A percentile compares a stretch with the other conserved stretches of the same genome.
These are phyloP conservation scores for Spilosoma lubricipeda DNA, from an alignment of 2,888 invertebrate genomes.

Conservation along the genomic window DNA sequence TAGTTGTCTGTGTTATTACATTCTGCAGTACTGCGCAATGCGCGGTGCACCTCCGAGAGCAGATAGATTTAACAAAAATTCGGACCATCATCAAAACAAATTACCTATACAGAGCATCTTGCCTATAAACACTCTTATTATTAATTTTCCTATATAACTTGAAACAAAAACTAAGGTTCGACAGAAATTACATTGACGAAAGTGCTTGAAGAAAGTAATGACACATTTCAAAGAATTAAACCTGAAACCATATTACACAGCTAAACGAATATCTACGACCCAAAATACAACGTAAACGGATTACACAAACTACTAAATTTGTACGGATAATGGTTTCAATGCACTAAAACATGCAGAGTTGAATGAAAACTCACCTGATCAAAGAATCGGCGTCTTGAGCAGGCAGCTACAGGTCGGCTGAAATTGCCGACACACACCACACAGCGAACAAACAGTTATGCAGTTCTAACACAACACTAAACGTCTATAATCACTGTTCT, in stretches of 20 bases:
- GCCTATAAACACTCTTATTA: background rate
- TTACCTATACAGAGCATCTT: background rate
- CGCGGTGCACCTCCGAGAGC: background rate
- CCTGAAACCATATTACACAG: background rate
- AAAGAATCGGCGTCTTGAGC: conserved; percentile 47
- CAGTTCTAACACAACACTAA: conserved; percentile 66
- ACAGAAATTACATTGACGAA: background rate
- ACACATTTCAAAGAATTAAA: background rate
- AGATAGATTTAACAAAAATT: background rate
- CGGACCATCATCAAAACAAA: background rate
- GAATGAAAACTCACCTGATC: conserved; percentile 55
- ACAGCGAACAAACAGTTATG: conserved; percentile 44
- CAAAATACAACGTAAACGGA: conserved; percentile 5
- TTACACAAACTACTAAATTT: conserved; percentile 1
- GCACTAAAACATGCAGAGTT: conserved; percentile 31
- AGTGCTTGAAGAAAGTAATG: background rate
- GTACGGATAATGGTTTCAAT: conserved; percentile 3
- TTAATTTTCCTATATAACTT: background rate
- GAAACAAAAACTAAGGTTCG: background rate
- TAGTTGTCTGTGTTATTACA: background rate
- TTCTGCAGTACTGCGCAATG: conserved; percentile 16
- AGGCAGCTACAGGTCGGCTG: conserved; percentile 47
- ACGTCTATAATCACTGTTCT: conserved; percentile 58
- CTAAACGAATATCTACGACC: background rate
- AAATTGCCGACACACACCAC: conserved; percentile 49